A percentile compares a stretch with the other conserved stretches of the same genome.
Conservation (phyloP, 2,113 vertebrate genomes). For the Ceyx cyanopectus region DNA sequence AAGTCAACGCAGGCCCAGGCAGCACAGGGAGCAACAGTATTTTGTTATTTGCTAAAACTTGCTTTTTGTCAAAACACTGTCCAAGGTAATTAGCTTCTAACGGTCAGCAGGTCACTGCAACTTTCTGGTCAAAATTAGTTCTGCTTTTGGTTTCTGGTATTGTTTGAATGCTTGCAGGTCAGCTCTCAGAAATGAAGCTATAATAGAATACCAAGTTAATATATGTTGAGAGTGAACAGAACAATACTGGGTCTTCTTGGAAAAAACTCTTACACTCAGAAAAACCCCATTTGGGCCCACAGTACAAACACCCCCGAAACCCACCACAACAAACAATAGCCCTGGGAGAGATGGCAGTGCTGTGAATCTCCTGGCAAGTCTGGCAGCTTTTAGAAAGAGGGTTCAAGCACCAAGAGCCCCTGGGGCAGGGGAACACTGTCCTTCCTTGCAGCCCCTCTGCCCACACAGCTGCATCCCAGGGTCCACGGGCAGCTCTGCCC, state of each 20-base stretch:
- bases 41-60: not conserved
- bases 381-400: not conserved
- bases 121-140: not conserved
- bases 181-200: not conserved
- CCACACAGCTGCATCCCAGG: fast-evolving
- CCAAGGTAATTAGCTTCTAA: not conserved
- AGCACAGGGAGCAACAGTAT: not conserved
- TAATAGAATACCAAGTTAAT: too few relatives aligned
- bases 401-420: not conserved
- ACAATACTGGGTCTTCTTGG: not conserved
- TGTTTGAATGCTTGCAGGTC: not conserved
- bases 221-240: not conserved
- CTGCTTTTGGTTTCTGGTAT: not conserved
- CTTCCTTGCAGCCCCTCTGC: not conserved
- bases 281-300: not conserved
- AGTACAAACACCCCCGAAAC: not conserved
- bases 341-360: not conserved
- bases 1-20: not conserved
- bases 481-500: not conserved
- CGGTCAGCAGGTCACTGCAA: not conserved
- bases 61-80: not conserved
- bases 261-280: not conserved
- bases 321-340: not conserved
- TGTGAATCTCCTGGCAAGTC: not conserved
- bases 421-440: not conserved